Percentiles rank a stretch among this genome's conserved stretches.
Evolutionary conservation across 2,113 vertebrate species (phyloP).

Genomic region (Spea bombifrons): DNA sequence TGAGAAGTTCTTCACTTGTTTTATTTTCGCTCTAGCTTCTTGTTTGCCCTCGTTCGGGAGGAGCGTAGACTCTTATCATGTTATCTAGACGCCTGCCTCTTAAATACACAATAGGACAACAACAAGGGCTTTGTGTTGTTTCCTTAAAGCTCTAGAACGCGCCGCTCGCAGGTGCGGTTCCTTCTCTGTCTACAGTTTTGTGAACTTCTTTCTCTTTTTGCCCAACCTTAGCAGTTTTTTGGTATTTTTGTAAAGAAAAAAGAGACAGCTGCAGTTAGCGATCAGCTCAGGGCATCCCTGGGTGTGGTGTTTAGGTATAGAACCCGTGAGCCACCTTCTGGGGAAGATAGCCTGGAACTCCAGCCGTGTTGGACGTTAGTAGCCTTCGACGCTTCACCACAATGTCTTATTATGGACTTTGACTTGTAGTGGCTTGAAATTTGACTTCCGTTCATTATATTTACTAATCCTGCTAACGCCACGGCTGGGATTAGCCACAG

Average conservation of each 20-base stretch:
- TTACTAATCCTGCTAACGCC: neutral
- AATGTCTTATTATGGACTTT: neutral
- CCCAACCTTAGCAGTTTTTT: too few relatives aligned
- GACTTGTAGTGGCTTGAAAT: neutral
- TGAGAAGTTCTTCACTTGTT: slow-evolving; percentile 55
- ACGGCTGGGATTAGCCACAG: neutral
- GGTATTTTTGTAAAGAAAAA: neutral
- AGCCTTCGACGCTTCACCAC: neutral
- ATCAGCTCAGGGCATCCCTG: neutral
- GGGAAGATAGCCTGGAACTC: neutral
- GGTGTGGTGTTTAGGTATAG: neutral
- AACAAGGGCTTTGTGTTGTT: neutral
- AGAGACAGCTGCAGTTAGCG: neutral
- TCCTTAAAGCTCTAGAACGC: too few relatives aligned
- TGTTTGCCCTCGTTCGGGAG: neutral
- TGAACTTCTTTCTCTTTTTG: too few relatives aligned
- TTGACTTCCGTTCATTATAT: neutral
- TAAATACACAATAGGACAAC: neutral
- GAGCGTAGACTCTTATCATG: neutral
- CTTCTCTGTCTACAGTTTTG: too few relatives aligned
- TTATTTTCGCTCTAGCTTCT: neutral
- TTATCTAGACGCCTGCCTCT: neutral
- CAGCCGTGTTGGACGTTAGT: neutral
- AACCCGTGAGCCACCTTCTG: neutral
- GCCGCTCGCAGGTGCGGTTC: too few relatives aligned